phyloP scores from a whole-genome alignment of 2,888 invertebrate species.

The Lysandra coridon region DNA sequence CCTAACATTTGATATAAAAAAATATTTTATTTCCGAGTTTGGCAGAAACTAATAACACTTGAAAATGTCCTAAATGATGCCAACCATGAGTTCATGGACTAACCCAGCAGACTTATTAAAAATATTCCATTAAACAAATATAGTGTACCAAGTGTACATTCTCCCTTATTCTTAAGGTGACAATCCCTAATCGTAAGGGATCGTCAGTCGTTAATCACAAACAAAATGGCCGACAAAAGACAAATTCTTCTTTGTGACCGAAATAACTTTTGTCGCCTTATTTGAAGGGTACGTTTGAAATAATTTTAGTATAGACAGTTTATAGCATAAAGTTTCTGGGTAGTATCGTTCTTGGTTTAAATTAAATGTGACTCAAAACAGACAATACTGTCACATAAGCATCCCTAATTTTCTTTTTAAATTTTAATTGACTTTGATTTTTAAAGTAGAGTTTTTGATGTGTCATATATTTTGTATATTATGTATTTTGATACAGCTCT shows the following conservation, averaged over 20 bases:
- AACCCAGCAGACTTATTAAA: too few species aligned
- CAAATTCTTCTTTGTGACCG: conserved; percentile 21
- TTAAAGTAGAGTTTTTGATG: too few species aligned
- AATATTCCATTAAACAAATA: too few species aligned
- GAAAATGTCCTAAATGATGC: too few species aligned
- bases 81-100: too few species aligned
- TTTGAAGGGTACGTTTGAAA: background rate
- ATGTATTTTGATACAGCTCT: background rate
- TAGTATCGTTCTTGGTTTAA: background rate
- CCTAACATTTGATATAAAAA: too few species aligned
- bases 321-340: background rate
- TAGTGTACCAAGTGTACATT: background rate
- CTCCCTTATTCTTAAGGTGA: background rate
- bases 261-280: conserved; percentile 24
- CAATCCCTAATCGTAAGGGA: conserved; percentile 14
- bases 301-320: conserved; percentile 4
- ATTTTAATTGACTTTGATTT: background rate
- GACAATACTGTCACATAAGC: background rate
- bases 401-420: background rate
- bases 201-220: conserved; percentile 24
- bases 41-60: too few species aligned
- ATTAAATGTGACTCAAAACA: background rate
- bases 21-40: too few species aligned
- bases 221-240: background rate
- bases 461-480: background rate